A percentile compares a stretch with the other conserved stretches of the same genome.
Evolutionary conservation across 1,140 invertebrate genomes (phyloP).

Genomic region (Bombus terrestris): DNA sequence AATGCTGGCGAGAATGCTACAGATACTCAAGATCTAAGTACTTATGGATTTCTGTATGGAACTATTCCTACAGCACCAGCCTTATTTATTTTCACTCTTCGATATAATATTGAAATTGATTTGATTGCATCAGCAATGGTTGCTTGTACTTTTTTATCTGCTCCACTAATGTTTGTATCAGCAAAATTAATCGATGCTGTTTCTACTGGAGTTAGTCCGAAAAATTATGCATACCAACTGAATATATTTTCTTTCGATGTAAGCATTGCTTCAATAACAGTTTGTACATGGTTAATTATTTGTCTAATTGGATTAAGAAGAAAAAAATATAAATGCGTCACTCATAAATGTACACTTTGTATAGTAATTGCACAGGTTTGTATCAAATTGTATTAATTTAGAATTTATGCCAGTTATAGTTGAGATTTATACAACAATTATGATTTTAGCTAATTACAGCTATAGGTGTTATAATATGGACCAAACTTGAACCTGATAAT

Average conservation of each 20-base stretch:
- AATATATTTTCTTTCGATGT: conserved; percentile 92
- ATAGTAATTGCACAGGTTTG: conserved; percentile 91
- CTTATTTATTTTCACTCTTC: conserved; percentile 95
- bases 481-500: conserved; percentile 68
- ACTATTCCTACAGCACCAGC: conserved; percentile 97
- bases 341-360: conserved; percentile 91
- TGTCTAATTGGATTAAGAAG: conserved; percentile 87
- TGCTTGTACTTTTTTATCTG: conserved; percentile 95
- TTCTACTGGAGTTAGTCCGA: conserved; percentile 84
- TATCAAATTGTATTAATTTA: conserved; percentile 7
- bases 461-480: conserved; percentile 79
- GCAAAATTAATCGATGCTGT: conserved; percentile 94
- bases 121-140: conserved; percentile 96
- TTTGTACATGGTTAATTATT: conserved; percentile 90
- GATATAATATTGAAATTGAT: conserved; percentile 94
- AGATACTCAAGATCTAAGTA: conserved; percentile 91
- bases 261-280: conserved; percentile 89
- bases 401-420: not conserved
- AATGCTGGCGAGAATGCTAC: conserved; percentile 87
- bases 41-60: conserved; percentile 97
- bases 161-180: conserved; percentile 97
- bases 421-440: conserved; percentile 4
- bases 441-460: conserved; percentile 69
- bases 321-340: conserved; percentile 90
- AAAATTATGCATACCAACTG: conserved; percentile 89